Evolutionary conservation across 1,140 invertebrate genomes (phyloP), one percentile per base, ranked within the genome.

Genomic region (Grapholita molesta): DNA sequence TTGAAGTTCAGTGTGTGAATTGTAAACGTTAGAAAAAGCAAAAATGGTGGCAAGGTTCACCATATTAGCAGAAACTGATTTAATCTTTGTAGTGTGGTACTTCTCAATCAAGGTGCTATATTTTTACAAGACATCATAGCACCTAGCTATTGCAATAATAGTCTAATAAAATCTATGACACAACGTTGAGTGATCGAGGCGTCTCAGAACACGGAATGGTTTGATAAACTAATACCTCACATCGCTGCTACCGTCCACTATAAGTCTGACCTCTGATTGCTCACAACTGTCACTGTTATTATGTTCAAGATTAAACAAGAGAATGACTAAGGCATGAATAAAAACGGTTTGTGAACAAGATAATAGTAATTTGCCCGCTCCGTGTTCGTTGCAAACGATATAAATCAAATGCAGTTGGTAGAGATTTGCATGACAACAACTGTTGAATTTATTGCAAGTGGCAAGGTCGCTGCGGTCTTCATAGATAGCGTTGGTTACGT

Each of bases 371-470:
- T 80, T 80, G 78, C 82, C 78, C 74, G 73, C 70, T 75, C 76
- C 69, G 79, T 77, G 78, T 83, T 85, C 75, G 80, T 72, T 76
- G 76, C 68, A 71, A 70, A 69, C 72, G 61, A 52, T 55, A 84
- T 88, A 88, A 84, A 86, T 88, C 82, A 85, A 74, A 66, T 78
- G 82, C 79, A 77, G 81, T 89, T 84, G 83, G 79, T 80, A 73
- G 78, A 87, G 83, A 89, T 89, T 88, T 87, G 85, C 86, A 76
- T 88, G 85, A 84, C 85, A n/a, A 80, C 78, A 83, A 83, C 73
- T 78, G 75, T 76, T 78, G 70, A 80, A 86, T 87, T 88, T 85
- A 86, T 88, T 67, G 75, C 76, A n/a, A 69, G 77, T 76, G 52
- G 79, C 83, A 88, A 88, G 83, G 84, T 85, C 84, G 42, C 42